These are phyloP conservation scores for Coremacera marginata DNA, from an alignment of 2,888 invertebrate genomes.

Conservation along the genomic window DNA sequence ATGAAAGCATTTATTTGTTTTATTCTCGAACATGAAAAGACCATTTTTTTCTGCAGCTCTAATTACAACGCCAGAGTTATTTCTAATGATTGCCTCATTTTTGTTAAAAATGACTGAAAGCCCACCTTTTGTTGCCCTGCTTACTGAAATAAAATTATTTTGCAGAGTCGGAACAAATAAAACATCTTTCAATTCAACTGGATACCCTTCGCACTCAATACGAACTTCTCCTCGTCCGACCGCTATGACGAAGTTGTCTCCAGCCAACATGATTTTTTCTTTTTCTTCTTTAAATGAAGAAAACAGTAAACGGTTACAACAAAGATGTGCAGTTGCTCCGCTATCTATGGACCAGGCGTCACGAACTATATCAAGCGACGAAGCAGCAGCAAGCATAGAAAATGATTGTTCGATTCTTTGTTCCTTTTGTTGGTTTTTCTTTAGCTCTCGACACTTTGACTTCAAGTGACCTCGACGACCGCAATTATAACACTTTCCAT, in stretches of 20 bases:
- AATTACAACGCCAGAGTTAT: not conserved
- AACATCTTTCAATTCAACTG: not conserved
- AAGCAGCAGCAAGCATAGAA: not conserved
- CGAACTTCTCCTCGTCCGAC: slow-evolving; percentile 10
- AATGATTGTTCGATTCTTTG: not conserved
- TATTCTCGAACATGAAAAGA: not conserved
- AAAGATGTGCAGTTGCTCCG: slow-evolving; percentile 7
- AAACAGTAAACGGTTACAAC: not conserved
- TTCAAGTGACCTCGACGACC: not conserved
- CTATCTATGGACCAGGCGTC: slow-evolving; percentile 12
- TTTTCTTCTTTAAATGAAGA: not conserved
- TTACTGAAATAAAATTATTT: slow-evolving; percentile 9
- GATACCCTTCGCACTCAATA: not conserved
- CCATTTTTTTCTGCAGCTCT: not conserved
- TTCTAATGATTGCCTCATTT: not conserved
- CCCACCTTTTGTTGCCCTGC: not conserved
- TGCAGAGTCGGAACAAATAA: not conserved
- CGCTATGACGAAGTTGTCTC: not conserved
- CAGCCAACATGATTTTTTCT: slow-evolving; percentile 6
- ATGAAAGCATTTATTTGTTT: not conserved
- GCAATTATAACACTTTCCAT: slow-evolving; percentile 4
- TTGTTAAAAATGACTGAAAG: not conserved
- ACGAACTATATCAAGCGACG: not conserved
- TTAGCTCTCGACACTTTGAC: not conserved
- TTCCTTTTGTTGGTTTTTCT: not conserved